These are phyloP conservation scores for Loripinus fragilis DNA, from an alignment of 2,888 invertebrate genomes.

Conservation along the genomic window DNA sequence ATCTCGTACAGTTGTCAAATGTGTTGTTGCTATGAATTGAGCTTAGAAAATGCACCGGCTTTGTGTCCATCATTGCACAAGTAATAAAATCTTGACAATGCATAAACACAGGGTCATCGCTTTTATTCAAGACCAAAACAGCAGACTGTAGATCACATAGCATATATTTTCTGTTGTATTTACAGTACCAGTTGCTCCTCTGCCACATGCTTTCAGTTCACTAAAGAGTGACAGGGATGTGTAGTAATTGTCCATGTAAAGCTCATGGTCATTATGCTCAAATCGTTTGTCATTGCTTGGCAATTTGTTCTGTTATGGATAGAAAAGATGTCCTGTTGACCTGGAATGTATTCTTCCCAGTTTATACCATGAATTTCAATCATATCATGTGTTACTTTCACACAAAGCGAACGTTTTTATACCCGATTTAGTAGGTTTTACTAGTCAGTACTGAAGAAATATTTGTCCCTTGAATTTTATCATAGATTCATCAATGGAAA, in stretches of 20 bases:
- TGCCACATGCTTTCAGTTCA: conserved; percentile 27
- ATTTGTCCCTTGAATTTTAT: conserved; percentile 50
- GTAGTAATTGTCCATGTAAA: conserved; percentile 36
- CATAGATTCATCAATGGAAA: conserved; percentile 40
- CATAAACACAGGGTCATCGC: conserved; percentile 34
- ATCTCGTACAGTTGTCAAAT: conserved; percentile 16
- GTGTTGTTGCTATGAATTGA: conserved; percentile 21
- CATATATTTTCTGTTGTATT: conserved; percentile 36
- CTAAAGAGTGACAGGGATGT: conserved; percentile 26
- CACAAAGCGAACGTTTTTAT: conserved; percentile 41
- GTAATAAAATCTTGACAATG: conserved; percentile 14
- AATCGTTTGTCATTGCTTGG: not conserved
- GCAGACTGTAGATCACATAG: conserved; percentile 18
- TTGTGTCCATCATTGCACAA: conserved; percentile 36
- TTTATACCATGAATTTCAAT: conserved; percentile 17
- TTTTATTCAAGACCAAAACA: conserved; percentile 15
- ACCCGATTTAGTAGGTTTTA: conserved; percentile 42
- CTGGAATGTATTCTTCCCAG: conserved; percentile 25
- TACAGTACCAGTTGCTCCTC: conserved; percentile 39
- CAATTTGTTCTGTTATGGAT: conserved; percentile 14
- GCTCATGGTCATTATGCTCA: not conserved
- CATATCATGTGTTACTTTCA: conserved; percentile 34
- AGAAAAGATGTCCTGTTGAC: conserved; percentile 7
- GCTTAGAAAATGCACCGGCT: conserved; percentile 23
- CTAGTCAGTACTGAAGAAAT: conserved; percentile 42